Evolutionary conservation across 2,888 invertebrate species (phyloP).

Genomic region (Empis livida): DNA sequence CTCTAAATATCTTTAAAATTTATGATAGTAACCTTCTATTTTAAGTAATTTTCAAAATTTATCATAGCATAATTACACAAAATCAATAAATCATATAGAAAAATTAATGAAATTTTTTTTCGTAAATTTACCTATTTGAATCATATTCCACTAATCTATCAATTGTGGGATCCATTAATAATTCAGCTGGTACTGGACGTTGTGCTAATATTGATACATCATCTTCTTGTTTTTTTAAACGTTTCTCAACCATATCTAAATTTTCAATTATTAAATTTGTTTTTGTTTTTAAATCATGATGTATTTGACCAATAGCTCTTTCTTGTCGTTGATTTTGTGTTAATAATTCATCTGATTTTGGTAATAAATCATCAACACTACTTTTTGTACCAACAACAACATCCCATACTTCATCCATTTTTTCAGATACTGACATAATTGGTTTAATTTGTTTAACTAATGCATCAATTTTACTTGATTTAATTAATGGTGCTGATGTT

Average conservation of each 20-base stretch:
- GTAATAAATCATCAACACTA: constrained; percentile 71
- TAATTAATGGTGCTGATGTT: constrained; percentile 43
- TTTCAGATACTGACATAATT: constrained; percentile 73
- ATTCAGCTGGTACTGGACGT: constrained; percentile 59
- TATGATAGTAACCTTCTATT: too few relatives aligned
- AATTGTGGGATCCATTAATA: constrained; percentile 62
- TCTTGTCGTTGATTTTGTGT: constrained; percentile 79
- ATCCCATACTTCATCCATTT: constrained; percentile 87
- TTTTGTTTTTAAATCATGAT: constrained; percentile 65
- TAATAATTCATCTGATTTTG: constrained; percentile 73
- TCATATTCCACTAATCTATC: constrained; percentile 69
- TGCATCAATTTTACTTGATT: constrained; percentile 64
- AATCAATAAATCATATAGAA: neutral
- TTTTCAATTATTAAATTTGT: constrained; percentile 80
- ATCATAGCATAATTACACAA: too few relatives aligned
- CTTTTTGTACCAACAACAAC: constrained; percentile 81
- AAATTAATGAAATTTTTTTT: neutral
- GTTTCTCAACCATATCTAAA: constrained; percentile 71
- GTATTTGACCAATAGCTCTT: constrained; percentile 74
- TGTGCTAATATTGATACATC: constrained; percentile 68
- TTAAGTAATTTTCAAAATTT: too few relatives aligned
- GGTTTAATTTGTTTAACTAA: constrained; percentile 72
- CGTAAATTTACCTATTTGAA: constrained; percentile 44
- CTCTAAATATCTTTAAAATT: constrained; percentile 1
- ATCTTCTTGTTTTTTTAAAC: constrained; percentile 72